Conservation (phyloP, 1,140 invertebrate genomes). For the Ganaspis sp. region DNA sequence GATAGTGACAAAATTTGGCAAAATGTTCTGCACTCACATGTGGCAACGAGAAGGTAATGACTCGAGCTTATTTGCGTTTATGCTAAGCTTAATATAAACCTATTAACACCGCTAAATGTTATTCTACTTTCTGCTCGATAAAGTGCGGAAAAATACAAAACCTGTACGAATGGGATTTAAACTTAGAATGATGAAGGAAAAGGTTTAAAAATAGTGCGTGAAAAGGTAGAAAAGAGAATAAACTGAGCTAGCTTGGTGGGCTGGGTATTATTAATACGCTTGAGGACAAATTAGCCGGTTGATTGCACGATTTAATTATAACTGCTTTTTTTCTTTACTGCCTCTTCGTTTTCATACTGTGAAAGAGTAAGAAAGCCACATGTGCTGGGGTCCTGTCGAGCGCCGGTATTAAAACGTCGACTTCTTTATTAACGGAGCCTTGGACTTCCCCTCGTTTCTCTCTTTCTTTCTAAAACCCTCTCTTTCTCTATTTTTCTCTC, state of each 20-base stretch:
- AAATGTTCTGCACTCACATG: no score
- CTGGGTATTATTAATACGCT: constrained; percentile 73
- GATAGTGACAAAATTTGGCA: no score
- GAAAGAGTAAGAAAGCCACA: constrained; percentile 37
- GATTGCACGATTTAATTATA: constrained; percentile 75
- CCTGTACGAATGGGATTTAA: constrained; percentile 24
- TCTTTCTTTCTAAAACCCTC: constrained; percentile 37
- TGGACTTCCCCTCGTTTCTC: constrained; percentile 37
- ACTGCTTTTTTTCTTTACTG: constrained; percentile 58
- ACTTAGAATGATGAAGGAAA: constrained; percentile 44
- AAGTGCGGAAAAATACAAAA: background rate
- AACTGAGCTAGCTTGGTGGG: constrained; percentile 51
- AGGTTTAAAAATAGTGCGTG: constrained; percentile 56
- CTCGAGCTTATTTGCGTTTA: no score
- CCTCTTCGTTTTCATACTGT: constrained; percentile 45
- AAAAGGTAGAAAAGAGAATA: constrained; percentile 17
- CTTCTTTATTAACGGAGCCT: constrained; percentile 72
- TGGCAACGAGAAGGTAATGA: no score
- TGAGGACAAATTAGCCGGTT: constrained; percentile 74
- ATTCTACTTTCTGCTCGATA: background rate
- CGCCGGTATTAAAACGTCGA: constrained; percentile 70
- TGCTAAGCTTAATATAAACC: no score
- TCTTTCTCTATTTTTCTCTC: constrained; percentile 23
- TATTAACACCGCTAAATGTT: no score
- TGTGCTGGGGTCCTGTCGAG: constrained; percentile 63